A percentile compares a stretch with the other conserved stretches of the same genome.
Evolutionary conservation across 2,113 vertebrate genomes (phyloP).

Genomic region (Xiphorhynchus elegans): DNA sequence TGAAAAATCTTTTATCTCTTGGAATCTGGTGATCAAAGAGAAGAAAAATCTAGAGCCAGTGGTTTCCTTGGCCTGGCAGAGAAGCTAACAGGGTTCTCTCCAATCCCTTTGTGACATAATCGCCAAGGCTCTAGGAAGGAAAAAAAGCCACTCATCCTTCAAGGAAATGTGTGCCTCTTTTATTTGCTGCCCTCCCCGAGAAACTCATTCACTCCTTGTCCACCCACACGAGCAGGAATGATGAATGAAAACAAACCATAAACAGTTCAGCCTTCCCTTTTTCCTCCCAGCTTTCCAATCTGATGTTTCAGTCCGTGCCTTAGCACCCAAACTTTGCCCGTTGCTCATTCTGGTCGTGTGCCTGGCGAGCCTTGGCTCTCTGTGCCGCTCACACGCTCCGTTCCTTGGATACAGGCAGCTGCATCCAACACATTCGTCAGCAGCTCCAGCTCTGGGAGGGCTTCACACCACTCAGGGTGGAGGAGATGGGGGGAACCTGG

Average conservation of each 20-base stretch:
- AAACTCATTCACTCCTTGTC: constrained; percentile 56
- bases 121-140: background rate
- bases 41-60: background rate
- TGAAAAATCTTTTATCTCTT: background rate
- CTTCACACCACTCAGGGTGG: background rate
- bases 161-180: constrained; percentile 6
- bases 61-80: background rate
- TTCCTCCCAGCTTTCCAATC: background rate
- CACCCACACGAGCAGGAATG: constrained; percentile 19
- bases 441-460: background rate
- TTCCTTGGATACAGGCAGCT: background rate
- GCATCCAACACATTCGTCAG: background rate
- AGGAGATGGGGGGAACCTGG: background rate
- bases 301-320: background rate
- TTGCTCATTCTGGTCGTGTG: background rate
- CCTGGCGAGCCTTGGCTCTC: background rate
- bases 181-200: constrained; percentile 41
- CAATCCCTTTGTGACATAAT: background rate
- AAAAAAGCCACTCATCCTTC: constrained; percentile 3
- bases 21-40: background rate
- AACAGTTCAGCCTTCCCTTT: constrained; percentile 19
- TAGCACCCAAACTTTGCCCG: background rate
- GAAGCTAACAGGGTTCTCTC: background rate
- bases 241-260: constrained; percentile 49
- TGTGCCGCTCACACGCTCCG: background rate